Percentiles rank a stretch among this genome's conserved stretches.
Conservation (phyloP, 2,113 vertebrate genomes). For the Neogobius melanostomus region DNA sequence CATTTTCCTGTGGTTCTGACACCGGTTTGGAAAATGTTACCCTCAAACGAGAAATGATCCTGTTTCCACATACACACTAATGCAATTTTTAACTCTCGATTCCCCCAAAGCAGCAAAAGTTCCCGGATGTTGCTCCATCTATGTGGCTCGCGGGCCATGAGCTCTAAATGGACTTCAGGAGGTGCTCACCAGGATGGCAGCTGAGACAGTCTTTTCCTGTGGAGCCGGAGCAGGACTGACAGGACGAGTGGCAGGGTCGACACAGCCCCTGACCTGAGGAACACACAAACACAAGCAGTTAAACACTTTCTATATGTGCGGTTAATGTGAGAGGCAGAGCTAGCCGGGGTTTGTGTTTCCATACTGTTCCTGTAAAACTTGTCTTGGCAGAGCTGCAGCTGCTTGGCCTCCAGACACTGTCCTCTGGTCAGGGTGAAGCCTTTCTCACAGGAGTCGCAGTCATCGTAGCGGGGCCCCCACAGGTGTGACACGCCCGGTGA, state of each 20-base stretch:
- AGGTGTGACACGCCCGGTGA: slow-evolving; percentile 79
- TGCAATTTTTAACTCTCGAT: no score
- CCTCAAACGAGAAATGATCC: no score
- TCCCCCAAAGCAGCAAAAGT: no score
- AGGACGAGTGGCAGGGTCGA: slow-evolving; percentile 75
- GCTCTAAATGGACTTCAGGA: not conserved
- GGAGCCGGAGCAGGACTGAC: slow-evolving; percentile 77
- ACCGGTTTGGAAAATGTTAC: no score
- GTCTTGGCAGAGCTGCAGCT: slow-evolving; percentile 17
- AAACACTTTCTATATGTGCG: no score
- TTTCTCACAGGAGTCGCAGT: slow-evolving; percentile 80
- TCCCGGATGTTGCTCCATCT: no score
- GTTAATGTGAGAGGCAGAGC: not conserved
- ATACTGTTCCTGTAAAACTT: slow-evolving; percentile 77
- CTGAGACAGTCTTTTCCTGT: slow-evolving; percentile 73
- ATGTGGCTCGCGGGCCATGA: no score
- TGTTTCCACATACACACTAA: no score
- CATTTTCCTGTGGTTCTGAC: no score
- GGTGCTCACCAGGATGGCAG: slow-evolving; percentile 78
- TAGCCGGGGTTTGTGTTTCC: slow-evolving; percentile 14
- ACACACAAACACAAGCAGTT: not conserved
- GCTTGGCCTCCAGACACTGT: slow-evolving; percentile 64
- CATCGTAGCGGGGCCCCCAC: slow-evolving; percentile 73
- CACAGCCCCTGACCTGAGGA: slow-evolving; percentile 46
- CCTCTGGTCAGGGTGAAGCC: slow-evolving; percentile 60